A percentile compares a stretch with the other conserved stretches of the same genome.
phyloP scores from a whole-genome alignment of 2,113 vertebrate species.

The Chlamydotis undulata region DNA sequence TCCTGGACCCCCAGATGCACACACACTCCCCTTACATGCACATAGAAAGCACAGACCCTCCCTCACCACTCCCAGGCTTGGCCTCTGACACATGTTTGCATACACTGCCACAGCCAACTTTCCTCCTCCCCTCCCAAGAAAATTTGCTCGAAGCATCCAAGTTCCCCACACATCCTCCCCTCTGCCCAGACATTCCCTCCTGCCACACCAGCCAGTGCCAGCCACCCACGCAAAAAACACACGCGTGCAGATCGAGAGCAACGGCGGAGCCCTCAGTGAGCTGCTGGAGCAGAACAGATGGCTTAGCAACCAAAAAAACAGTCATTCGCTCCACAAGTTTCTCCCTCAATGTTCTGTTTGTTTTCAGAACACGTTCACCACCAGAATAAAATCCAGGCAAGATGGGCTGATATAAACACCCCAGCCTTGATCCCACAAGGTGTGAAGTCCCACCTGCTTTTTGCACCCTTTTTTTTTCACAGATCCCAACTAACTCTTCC shows the following conservation, averaged over 20 bases:
- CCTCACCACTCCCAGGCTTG: neutral
- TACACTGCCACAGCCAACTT: neutral
- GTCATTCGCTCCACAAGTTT: slow-evolving; percentile 61
- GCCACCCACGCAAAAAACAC: slow-evolving; percentile 31
- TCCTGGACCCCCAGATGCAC: fast-evolving
- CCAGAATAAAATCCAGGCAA: slow-evolving; percentile 54
- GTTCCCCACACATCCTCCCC: neutral
- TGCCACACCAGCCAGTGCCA: slow-evolving; percentile 27
- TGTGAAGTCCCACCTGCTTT: slow-evolving; percentile 51
- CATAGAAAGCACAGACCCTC: neutral
- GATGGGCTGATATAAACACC: slow-evolving; percentile 35
- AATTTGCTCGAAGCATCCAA: neutral
- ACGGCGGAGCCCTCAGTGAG: neutral
- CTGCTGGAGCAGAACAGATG: slow-evolving; percentile 69
- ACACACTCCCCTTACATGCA: neutral
- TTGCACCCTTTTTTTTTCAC: neutral
- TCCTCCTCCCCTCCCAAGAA: neutral
- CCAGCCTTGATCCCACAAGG: neutral
- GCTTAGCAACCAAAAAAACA: slow-evolving; percentile 67
- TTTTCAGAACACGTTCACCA: slow-evolving; percentile 55
- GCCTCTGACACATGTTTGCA: neutral
- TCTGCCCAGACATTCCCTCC: neutral
- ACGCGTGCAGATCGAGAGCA: neutral
- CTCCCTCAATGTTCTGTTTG: slow-evolving; percentile 62
- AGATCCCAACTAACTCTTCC: neutral